Percentiles rank a stretch among this genome's conserved stretches.
These are phyloP conservation scores for Cheirogaleus medius DNA, from an alignment of 2,113 vertebrate genomes.

Conservation along the genomic window DNA sequence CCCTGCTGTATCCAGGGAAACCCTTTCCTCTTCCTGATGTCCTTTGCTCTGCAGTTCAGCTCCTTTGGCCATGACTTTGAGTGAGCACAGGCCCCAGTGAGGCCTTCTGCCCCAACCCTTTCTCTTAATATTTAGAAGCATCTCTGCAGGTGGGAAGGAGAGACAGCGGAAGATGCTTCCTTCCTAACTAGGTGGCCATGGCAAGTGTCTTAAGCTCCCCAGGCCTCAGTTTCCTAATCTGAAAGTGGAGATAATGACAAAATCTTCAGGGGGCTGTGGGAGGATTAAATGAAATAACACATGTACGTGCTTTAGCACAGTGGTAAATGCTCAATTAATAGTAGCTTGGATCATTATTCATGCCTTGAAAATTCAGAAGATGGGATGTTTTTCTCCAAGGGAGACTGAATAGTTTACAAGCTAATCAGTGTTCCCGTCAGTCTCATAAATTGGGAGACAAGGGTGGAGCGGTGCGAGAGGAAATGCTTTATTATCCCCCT, in stretches of 20 bases:
- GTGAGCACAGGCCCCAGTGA: not conserved
- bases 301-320: not conserved
- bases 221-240: not conserved
- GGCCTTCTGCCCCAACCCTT: not conserved
- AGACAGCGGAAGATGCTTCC: not conserved
- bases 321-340: not conserved
- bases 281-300: not conserved
- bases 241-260: not conserved
- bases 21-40: slow-evolving; percentile 19
- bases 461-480: not conserved
- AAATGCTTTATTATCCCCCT: slow-evolving; percentile 50
- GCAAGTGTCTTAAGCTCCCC: not conserved
- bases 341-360: not conserved
- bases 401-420: not conserved
- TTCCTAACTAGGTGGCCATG: not conserved
- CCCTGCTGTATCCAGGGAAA: not conserved
- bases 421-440: not conserved
- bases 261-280: not conserved
- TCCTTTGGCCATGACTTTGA: not conserved
- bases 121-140: not conserved
- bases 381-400: not conserved
- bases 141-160: not conserved
- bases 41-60: not conserved
- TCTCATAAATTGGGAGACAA: slow-evolving; percentile 1
- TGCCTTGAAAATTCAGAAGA: not conserved